phyloP scores from a whole-genome alignment of 2,888 invertebrate genomes.

The Tetropium fuscum region DNA sequence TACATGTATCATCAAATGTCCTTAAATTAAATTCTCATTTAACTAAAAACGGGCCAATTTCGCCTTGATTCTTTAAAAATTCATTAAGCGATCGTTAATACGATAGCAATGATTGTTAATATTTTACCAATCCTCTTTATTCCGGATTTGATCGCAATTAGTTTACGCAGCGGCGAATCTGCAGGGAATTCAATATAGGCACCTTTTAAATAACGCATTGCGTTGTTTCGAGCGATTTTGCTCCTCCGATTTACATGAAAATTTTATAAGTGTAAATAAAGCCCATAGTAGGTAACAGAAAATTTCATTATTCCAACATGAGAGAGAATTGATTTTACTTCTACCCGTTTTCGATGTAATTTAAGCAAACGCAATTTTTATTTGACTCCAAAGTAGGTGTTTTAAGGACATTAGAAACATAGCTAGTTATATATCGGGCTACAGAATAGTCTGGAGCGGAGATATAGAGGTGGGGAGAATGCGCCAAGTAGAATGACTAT shows the following conservation, averaged over 20 bases:
- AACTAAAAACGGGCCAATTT: no score
- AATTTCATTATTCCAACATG: conserved; percentile 17
- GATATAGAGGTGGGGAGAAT: no score
- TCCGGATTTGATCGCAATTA: no score
- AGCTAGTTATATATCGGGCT: background rate
- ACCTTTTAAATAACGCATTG: conserved; percentile 8
- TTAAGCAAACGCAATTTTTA: background rate
- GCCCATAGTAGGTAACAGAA: conserved; percentile 7
- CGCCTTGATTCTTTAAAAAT: no score
- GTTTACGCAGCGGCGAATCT: background rate
- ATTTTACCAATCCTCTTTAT: no score
- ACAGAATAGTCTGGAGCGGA: no score
- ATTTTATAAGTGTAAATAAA: conserved; percentile 9
- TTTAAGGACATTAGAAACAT: background rate
- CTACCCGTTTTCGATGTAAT: conserved; percentile 4
- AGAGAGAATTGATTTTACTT: conserved; percentile 9
- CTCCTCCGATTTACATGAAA: conserved; percentile 4
- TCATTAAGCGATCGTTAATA: no score
- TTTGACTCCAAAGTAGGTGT: background rate
- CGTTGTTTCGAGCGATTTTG: conserved; percentile 16
- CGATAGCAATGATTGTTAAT: no score
- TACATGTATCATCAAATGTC: no score
- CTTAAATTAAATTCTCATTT: no score
- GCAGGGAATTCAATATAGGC: background rate
- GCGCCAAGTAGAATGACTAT: no score